Evolutionary conservation across 53 echinoderm and acorn worm species (phyloP).

Genomic region (Stichopus horrens): DNA sequence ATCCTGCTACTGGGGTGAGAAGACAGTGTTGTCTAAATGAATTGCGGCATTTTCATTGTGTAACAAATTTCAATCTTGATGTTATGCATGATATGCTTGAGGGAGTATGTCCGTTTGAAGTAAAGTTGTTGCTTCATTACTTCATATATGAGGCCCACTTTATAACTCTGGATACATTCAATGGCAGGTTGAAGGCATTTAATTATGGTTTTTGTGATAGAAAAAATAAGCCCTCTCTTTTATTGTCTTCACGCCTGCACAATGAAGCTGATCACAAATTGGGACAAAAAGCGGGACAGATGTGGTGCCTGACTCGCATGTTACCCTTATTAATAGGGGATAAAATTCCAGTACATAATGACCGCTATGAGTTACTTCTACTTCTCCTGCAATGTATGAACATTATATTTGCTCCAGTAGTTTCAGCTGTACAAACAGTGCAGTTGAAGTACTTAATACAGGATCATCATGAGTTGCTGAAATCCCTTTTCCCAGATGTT

Average conservation of each 20-base stretch:
- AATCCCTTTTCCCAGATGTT: slow-evolving; percentile 41
- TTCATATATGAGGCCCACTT: slow-evolving; percentile 49
- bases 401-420: slow-evolving; percentile 55
- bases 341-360: slow-evolving; percentile 45
- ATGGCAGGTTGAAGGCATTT: slow-evolving; percentile 54
- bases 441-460: slow-evolving; percentile 50
- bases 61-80: slow-evolving; percentile 54
- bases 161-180: slow-evolving; percentile 44
- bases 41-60: slow-evolving; percentile 58
- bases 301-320: slow-evolving; percentile 63
- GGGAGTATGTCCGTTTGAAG: slow-evolving; percentile 64
- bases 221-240: slow-evolving; percentile 60
- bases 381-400: slow-evolving; percentile 59
- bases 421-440: slow-evolving; percentile 16
- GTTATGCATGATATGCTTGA: slow-evolving; percentile 73
- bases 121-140: slow-evolving; percentile 55
- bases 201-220: slow-evolving; percentile 56
- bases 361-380: slow-evolving; percentile 49
- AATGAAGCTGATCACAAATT: slow-evolving; percentile 67
- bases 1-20: slow-evolving; percentile 55
- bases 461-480: slow-evolving; percentile 50
- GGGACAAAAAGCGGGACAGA: slow-evolving; percentile 73
- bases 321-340: slow-evolving; percentile 63
- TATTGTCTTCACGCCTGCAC: slow-evolving; percentile 28
- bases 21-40: slow-evolving; percentile 45